Evolutionary conservation across 2,888 invertebrate genomes (phyloP).

Genomic region (Tinea semifulvella): DNA sequence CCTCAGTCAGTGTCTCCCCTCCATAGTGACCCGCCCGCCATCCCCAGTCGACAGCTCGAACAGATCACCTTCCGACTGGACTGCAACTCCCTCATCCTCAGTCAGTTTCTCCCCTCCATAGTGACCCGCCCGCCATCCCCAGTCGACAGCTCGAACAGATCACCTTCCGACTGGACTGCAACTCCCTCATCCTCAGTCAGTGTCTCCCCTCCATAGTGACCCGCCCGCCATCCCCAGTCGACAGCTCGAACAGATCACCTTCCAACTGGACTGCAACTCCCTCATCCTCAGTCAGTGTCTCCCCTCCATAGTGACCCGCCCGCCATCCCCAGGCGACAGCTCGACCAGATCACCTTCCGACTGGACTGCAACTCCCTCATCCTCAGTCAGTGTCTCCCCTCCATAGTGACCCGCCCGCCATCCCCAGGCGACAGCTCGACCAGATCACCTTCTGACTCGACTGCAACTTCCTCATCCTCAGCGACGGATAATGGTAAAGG

Average conservation of each 20-base stretch:
- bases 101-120: constrained; percentile 50
- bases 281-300: constrained; percentile 76
- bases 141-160: constrained; percentile 87
- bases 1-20: constrained; percentile 66
- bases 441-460: constrained; percentile 94
- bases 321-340: constrained; percentile 72
- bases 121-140: constrained; percentile 61
- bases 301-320: constrained; percentile 57
- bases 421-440: constrained; percentile 77
- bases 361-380: constrained; percentile 88
- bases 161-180: constrained; percentile 88
- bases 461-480: constrained; percentile 83
- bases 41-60: constrained; percentile 77
- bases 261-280: constrained; percentile 86
- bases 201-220: constrained; percentile 17
- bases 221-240: constrained; percentile 69
- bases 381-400: constrained; percentile 66
- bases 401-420: constrained; percentile 59
- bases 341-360: constrained; percentile 92
- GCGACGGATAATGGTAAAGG: too few species aligned
- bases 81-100: constrained; percentile 83
- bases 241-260: constrained; percentile 89
- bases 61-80: constrained; percentile 94
- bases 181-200: constrained; percentile 82
- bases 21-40: constrained; percentile 59